phyloP scores from a whole-genome alignment of 1,140 invertebrate genomes.

The Drosophila pseudoobscura region DNA sequence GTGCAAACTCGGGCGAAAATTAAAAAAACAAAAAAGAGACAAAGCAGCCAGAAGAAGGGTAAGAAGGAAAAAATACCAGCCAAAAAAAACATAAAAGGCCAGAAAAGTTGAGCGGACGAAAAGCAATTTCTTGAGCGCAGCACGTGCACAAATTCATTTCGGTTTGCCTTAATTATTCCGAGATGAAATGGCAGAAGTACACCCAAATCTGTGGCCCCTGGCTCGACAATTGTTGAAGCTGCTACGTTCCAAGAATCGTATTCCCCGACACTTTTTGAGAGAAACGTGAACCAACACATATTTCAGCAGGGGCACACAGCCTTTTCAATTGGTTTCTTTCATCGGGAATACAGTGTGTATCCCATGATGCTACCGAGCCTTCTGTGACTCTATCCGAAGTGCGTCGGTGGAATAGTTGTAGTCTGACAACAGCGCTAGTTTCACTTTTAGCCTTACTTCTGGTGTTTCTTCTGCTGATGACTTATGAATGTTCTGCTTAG shows the following conservation, averaged over 20 bases:
- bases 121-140: slow-evolving; percentile 74
- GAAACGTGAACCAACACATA: no score
- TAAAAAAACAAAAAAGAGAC: slow-evolving; percentile 36
- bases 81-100: slow-evolving; percentile 57
- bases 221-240: slow-evolving; percentile 31
- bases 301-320: no score
- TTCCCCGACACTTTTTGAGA: no score
- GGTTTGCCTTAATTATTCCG: slow-evolving; percentile 68
- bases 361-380: no score
- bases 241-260: no score
- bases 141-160: slow-evolving; percentile 72
- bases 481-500: slow-evolving; percentile 32
- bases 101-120: slow-evolving; percentile 40
- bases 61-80: slow-evolving; percentile 21
- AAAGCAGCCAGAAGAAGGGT: slow-evolving; percentile 1
- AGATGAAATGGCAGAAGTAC: slow-evolving; percentile 66
- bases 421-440: slow-evolving; percentile 14
- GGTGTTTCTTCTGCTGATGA: slow-evolving; percentile 14
- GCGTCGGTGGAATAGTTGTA: no score
- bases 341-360: no score
- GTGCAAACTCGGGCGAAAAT: slow-evolving; percentile 52
- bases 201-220: slow-evolving; percentile 17
- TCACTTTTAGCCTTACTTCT: slow-evolving; percentile 14
- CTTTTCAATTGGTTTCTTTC: no score
- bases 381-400: no score